These are phyloP conservation scores for Eutrigla gurnardus DNA, from an alignment of 2,797 vertebrate species.

Conservation along the genomic window DNA sequence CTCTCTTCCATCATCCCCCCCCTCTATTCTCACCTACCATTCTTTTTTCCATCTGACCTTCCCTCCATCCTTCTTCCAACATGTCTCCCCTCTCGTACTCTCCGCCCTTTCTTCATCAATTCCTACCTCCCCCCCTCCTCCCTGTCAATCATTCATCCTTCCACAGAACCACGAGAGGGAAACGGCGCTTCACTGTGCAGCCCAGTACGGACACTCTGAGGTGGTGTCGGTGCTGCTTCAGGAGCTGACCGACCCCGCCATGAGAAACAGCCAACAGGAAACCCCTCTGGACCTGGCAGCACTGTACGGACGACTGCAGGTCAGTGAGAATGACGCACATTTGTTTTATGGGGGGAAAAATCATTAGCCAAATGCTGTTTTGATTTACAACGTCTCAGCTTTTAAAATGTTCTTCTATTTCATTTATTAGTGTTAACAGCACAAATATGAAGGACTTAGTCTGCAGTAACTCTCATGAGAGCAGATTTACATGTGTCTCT, in stretches of 20 bases:
- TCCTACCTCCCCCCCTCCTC: background rate
- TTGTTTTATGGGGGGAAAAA: background rate
- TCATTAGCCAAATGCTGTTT: background rate
- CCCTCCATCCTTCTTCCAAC: constrained; percentile 6
- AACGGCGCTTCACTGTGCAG: constrained; percentile 94
- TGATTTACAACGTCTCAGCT: background rate
- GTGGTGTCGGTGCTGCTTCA: constrained; percentile 93
- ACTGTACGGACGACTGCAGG: constrained; percentile 92
- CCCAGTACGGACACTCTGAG: constrained; percentile 96
- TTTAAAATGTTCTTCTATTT: background rate
- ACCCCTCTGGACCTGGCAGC: constrained; percentile 95
- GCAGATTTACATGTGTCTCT: background rate
- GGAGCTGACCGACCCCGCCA: constrained; percentile 94
- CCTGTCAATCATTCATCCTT: background rate
- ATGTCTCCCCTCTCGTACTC: background rate
- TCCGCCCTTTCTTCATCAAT: constrained; percentile 19
- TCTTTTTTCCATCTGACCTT: constrained; percentile 12
- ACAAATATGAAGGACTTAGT: background rate
- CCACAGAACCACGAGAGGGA: constrained; percentile 93
- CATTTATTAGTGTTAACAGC: background rate
- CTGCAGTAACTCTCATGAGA: background rate
- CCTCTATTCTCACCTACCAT: constrained; percentile 1
- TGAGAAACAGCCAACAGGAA: constrained; percentile 94
- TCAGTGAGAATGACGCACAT: constrained; percentile 33
- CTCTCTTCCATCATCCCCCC: background rate